These are phyloP conservation scores for Platysternon megacephalum DNA, from an alignment of 2,113 vertebrate genomes.

Conservation along the genomic window DNA sequence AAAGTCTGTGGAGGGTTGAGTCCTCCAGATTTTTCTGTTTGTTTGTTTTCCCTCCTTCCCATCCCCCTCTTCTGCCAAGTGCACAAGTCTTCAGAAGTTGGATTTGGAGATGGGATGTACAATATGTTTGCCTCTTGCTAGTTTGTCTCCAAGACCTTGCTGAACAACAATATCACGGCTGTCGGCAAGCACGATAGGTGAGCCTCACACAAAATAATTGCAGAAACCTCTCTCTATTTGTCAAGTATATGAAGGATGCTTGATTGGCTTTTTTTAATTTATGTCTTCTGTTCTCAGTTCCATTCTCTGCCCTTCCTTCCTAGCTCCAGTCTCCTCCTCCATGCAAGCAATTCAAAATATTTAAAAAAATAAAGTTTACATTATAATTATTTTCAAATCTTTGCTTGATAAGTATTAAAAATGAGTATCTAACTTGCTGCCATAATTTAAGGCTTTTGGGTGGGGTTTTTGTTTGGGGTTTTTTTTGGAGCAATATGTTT, in stretches of 20 bases:
- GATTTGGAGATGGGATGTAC: background rate
- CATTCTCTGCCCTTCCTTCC: background rate
- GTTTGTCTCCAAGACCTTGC: background rate
- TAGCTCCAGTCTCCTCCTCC: background rate
- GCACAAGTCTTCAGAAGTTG: background rate
- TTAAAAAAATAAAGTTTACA: conserved; percentile 72
- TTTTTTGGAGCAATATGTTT: conserved; percentile 36
- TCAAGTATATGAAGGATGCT: background rate
- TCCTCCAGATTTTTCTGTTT: conserved; percentile 25
- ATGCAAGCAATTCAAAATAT: conserved; percentile 58
- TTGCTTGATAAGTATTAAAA: conserved; percentile 79
- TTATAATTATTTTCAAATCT: conserved; percentile 70
- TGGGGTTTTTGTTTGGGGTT: conserved; percentile 29
- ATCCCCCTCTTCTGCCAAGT: background rate
- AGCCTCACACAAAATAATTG: background rate
- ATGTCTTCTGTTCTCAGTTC: conserved; percentile 13
- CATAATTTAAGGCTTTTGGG: conserved; percentile 84
- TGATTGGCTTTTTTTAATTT: conserved; percentile 50
- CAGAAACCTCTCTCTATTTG: background rate
- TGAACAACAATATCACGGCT: background rate
- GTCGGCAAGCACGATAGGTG: background rate
- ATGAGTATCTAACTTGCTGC: conserved; percentile 74
- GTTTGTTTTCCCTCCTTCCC: background rate
- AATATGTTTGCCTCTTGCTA: background rate
- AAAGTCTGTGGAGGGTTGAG: conserved; percentile 30